Percentiles rank a stretch among this genome's conserved stretches.
phyloP scores from a whole-genome alignment of 1,140 invertebrate species.

The Steinernema khuongi region DNA sequence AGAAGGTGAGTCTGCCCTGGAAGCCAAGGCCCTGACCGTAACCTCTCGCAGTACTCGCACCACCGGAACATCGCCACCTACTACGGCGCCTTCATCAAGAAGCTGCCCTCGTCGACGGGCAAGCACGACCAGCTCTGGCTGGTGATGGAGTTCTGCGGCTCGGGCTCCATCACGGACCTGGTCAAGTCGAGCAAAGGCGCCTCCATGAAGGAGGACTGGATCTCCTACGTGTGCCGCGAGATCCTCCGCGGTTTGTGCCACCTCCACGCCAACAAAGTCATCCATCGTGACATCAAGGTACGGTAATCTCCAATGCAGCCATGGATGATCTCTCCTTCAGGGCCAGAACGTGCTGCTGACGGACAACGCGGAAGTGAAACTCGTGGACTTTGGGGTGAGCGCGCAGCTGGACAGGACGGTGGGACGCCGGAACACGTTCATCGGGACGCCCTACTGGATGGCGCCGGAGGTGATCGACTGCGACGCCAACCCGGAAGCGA shows the following conservation, averaged over 20 bases:
- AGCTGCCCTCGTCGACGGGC: conserved; percentile 78
- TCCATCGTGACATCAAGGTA: conserved; percentile 94
- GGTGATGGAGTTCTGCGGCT: conserved; percentile 99
- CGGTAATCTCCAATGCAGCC: not conserved
- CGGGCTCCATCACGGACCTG: conserved; percentile 95
- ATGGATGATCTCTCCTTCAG: not conserved
- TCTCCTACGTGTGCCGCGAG: conserved; percentile 96
- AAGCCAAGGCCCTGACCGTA: not conserved
- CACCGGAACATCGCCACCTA: conserved; percentile 99
- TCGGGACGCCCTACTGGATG: conserved; percentile 96
- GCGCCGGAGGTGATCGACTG: conserved; percentile 91
- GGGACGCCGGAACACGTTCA: conserved; percentile 95
- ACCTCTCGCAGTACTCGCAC: conserved; percentile 76
- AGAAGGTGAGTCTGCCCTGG: conserved; percentile 66
- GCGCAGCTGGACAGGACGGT: conserved; percentile 98
- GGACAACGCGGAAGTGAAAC: conserved; percentile 97
- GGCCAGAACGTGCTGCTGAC: conserved; percentile 98
- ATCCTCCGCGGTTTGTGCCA: conserved; percentile 88
- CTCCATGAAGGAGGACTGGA: conserved; percentile 98
- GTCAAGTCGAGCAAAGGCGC: conserved; percentile 98
- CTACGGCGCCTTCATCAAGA: conserved; percentile 99
- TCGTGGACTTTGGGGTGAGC: conserved; percentile 99
- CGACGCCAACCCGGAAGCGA: conserved; percentile 98
- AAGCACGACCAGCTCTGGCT: conserved; percentile 95
- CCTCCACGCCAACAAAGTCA: conserved; percentile 94